Conservation (phyloP, 2,113 vertebrate genomes). For the Willisornis vidua region DNA sequence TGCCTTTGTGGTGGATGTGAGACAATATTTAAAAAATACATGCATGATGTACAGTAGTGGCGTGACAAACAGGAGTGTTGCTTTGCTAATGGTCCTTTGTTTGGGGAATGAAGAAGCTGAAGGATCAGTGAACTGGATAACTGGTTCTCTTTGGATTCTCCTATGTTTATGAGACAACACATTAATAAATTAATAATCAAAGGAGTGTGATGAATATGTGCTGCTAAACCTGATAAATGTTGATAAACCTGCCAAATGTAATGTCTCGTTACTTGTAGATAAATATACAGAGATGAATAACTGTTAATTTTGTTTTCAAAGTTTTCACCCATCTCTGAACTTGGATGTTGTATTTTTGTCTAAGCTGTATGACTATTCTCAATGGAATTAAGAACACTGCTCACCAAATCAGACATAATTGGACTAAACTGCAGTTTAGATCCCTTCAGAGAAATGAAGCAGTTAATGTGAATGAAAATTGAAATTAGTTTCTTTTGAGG, state of each 20-base stretch:
- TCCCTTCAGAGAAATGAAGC: slow-evolving; percentile 58
- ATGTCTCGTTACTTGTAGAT: not conserved
- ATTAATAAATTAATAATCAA: not conserved
- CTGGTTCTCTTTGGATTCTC: not conserved
- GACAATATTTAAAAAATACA: not conserved
- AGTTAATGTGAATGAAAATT: slow-evolving; percentile 46
- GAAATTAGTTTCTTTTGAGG: slow-evolving; percentile 46
- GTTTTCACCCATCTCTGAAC: not conserved
- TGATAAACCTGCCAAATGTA: not conserved
- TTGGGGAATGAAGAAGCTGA: not conserved
- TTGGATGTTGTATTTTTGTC: not conserved
- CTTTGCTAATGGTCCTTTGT: not conserved
- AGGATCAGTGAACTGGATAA: not conserved
- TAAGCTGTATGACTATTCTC: slow-evolving; percentile 12
- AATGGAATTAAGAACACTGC: not conserved
- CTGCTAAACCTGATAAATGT: not conserved
- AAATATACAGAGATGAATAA: not conserved
- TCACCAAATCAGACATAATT: slow-evolving; percentile 53
- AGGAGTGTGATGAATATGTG: not conserved
- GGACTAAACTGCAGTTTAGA: slow-evolving; percentile 10
- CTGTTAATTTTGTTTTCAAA: not conserved
- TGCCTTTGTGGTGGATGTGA: not conserved
- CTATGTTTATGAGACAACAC: not conserved
- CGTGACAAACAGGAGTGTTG: not conserved
- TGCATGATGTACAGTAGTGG: not conserved